Conservation (phyloP, 2,113 vertebrate genomes). For the Xiphorhynchus elegans region DNA sequence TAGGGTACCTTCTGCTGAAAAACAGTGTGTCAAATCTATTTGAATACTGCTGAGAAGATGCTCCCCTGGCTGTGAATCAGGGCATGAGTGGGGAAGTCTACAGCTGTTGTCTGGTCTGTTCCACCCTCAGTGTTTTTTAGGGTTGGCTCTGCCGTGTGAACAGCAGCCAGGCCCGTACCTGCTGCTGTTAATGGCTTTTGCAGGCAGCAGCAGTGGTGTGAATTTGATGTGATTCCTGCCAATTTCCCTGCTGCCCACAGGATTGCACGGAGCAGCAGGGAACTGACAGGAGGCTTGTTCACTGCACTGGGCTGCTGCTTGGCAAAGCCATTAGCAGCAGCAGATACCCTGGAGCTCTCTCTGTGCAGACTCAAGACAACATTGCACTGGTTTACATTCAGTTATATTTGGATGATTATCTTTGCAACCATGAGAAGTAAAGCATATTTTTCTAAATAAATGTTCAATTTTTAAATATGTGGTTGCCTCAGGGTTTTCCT, state of each 20-base stretch:
- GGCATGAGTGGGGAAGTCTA: neutral
- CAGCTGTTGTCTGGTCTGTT: neutral
- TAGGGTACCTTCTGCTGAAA: neutral
- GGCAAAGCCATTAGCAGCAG: constrained; percentile 12
- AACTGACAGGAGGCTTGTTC: neutral
- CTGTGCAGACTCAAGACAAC: neutral
- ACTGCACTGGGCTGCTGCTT: neutral
- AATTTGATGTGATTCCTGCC: neutral
- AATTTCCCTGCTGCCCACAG: neutral
- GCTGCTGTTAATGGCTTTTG: neutral
- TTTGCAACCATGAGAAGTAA: neutral
- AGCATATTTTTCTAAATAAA: neutral
- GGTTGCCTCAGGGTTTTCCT: neutral
- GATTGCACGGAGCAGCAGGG: neutral
- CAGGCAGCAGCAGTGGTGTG: neutral
- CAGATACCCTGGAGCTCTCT: neutral
- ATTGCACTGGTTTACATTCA: neutral
- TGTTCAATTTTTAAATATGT: neutral
- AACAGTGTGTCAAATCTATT: neutral
- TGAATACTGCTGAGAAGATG: neutral
- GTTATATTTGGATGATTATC: neutral
- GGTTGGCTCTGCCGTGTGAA: neutral
- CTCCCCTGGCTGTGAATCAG: neutral
- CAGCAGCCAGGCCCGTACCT: neutral
- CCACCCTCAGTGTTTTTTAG: neutral